These are phyloP conservation scores for Aproaerema taeniolella DNA, from an alignment of 2,888 invertebrate species.

Conservation along the genomic window DNA sequence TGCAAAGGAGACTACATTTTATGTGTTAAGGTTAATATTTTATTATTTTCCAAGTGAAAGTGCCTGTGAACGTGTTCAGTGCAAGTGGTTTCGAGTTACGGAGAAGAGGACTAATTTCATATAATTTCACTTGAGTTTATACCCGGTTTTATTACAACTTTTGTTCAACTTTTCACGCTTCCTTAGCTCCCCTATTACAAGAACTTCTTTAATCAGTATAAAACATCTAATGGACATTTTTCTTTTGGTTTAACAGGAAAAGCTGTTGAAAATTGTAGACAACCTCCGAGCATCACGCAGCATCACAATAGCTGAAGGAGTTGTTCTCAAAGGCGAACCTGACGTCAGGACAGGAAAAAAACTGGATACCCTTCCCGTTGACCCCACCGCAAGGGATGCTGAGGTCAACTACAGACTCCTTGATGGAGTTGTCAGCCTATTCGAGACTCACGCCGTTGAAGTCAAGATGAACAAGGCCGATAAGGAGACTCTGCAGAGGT, in stretches of 20 bases:
- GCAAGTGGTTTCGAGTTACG: constrained; percentile 29
- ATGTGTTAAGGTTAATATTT: constrained; percentile 84
- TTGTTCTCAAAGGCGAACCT: constrained; percentile 76
- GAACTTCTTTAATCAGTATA: not conserved
- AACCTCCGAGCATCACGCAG: constrained; percentile 55
- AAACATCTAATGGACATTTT: not conserved
- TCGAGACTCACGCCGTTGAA: constrained; percentile 87
- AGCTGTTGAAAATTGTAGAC: constrained; percentile 83
- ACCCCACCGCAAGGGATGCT: constrained; percentile 83
- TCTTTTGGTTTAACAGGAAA: constrained; percentile 78
- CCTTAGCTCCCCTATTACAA: not conserved
- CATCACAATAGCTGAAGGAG: constrained; percentile 80
- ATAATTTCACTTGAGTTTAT: constrained; percentile 25
- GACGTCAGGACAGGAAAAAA: constrained; percentile 72
- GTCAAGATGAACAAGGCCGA: constrained; percentile 87
- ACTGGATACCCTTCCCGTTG: constrained; percentile 82
- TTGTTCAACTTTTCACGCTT: not conserved
- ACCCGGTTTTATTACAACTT: constrained; percentile 5
- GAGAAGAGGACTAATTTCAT: constrained; percentile 26
- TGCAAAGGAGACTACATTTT: constrained; percentile 82
- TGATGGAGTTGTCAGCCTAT: constrained; percentile 85
- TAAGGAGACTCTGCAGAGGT: constrained; percentile 84
- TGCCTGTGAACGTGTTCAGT: constrained; percentile 43
- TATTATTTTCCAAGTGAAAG: constrained; percentile 58
- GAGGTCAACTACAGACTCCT: constrained; percentile 84